Conservation (phyloP, 2,797 vertebrate species). For the Enteromius mattozi region DNA sequence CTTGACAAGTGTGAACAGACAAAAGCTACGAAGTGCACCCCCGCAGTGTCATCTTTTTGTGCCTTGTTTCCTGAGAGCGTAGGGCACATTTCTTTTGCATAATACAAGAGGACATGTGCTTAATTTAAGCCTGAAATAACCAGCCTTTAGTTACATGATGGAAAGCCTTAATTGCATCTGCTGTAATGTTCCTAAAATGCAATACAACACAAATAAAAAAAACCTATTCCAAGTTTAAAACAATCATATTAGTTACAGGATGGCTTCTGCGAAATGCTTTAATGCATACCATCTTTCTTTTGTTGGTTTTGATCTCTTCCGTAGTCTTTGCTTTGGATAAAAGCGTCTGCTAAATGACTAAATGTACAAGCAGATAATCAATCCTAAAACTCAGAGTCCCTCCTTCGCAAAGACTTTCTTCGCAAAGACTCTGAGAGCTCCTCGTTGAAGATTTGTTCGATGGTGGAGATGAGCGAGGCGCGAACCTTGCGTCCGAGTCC, state of each 20-base stretch:
- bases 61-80: neutral
- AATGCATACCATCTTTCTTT: too few relatives aligned
- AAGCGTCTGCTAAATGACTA: too few relatives aligned
- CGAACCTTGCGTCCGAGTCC: constrained; percentile 74
- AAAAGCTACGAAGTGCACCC: too few relatives aligned
- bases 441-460: constrained; percentile 79
- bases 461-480: constrained; percentile 75
- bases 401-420: constrained; percentile 72
- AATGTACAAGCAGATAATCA: neutral
- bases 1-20: too few relatives aligned
- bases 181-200: neutral
- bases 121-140: neutral
- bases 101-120: neutral
- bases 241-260: neutral
- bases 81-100: neutral
- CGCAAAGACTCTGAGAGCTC: constrained; percentile 74
- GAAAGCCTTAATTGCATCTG: neutral
- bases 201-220: neutral
- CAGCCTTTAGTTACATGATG: neutral
- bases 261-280: neutral
- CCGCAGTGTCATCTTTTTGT: too few relatives aligned
- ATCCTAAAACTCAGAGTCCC: constrained; percentile 64
- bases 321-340: too few relatives aligned
- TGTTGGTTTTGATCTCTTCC: too few relatives aligned
- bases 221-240: neutral